A percentile compares a stretch with the other conserved stretches of the same genome.
These are phyloP conservation scores for Asbolus verrucosus DNA, from an alignment of 1,140 invertebrate genomes.

Conservation along the genomic window DNA sequence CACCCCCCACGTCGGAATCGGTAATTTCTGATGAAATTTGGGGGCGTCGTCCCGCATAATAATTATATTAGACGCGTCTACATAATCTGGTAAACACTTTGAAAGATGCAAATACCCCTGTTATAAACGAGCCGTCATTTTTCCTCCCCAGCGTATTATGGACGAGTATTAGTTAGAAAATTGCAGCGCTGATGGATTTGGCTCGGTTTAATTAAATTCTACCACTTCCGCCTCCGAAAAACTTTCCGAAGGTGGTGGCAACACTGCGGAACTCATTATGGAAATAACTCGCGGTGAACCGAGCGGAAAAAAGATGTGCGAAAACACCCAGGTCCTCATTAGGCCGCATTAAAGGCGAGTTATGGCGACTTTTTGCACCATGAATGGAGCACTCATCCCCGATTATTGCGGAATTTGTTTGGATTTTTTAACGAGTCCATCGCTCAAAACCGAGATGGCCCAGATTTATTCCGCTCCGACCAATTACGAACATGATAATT, in stretches of 20 bases:
- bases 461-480: slow-evolving; percentile 28
- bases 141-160: slow-evolving; percentile 54
- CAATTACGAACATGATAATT: slow-evolving; percentile 29
- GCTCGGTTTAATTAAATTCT: slow-evolving; percentile 57
- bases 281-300: slow-evolving; percentile 42
- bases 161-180: slow-evolving; percentile 56
- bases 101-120: slow-evolving; percentile 52
- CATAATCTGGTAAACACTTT: slow-evolving; percentile 52
- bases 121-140: slow-evolving; percentile 55
- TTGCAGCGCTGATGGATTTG: slow-evolving; percentile 56
- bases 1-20: slow-evolving; percentile 3
- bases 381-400: slow-evolving; percentile 1
- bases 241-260: slow-evolving; percentile 48
- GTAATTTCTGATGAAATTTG: slow-evolving; percentile 28
- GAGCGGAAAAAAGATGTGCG: slow-evolving; percentile 6
- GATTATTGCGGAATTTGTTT: slow-evolving; percentile 8
- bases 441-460: slow-evolving; percentile 13
- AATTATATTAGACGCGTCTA: slow-evolving; percentile 36
- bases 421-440: slow-evolving; percentile 32
- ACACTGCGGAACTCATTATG: slow-evolving; percentile 49
- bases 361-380: slow-evolving; percentile 33
- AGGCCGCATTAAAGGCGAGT: slow-evolving; percentile 31
- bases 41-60: slow-evolving; percentile 16
- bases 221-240: slow-evolving; percentile 52
- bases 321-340: slow-evolving; percentile 34